phyloP scores from a whole-genome alignment of 2,888 invertebrate species.

The Alsophila aescularia region DNA sequence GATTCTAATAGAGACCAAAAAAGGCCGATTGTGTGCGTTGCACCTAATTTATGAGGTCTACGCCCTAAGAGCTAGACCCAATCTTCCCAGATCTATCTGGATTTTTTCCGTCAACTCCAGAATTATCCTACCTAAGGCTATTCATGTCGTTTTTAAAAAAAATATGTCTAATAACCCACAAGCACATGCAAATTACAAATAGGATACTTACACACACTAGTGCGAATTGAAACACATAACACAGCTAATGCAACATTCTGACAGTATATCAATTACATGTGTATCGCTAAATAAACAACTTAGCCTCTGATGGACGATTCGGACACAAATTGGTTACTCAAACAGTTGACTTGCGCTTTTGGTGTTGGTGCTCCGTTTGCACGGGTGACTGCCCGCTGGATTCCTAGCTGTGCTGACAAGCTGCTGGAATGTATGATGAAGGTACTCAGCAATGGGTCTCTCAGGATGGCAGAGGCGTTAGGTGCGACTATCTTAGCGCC shows the following conservation, averaged over 20 bases:
- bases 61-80: too few species aligned
- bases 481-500: too few species aligned
- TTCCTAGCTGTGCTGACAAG: background rate
- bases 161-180: background rate
- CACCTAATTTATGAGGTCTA: too few species aligned
- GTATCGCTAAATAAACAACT: constrained; percentile 77
- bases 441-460: too few species aligned
- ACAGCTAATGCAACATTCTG: constrained; percentile 45
- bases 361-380: constrained; percentile 56
- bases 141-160: background rate
- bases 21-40: too few species aligned
- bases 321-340: constrained; percentile 58
- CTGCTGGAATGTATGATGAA: too few species aligned
- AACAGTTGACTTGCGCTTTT: constrained; percentile 64
- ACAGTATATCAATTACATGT: constrained; percentile 72
- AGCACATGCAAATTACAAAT: constrained; percentile 4
- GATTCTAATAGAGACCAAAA: too few species aligned
- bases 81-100: too few species aligned
- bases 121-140: too few species aligned
- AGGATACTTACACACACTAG: constrained; percentile 22
- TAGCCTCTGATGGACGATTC: constrained; percentile 61
- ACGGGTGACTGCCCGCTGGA: background rate
- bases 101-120: too few species aligned
- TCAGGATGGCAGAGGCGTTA: too few species aligned
- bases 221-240: constrained; percentile 39